Conservation (phyloP, 1,140 invertebrate genomes). For the Drosophila yakuba region DNA sequence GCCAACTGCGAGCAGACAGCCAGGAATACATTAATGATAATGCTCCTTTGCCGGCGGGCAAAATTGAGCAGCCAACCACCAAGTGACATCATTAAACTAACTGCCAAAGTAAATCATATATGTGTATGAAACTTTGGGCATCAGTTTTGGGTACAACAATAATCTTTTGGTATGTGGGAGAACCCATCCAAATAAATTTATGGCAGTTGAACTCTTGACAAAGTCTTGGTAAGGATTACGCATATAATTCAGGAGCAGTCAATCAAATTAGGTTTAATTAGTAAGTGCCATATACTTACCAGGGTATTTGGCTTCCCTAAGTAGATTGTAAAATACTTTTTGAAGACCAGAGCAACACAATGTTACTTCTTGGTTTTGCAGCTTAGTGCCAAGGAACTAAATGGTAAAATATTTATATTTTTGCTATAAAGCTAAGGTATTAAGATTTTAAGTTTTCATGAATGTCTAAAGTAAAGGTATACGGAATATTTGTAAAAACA, state of each 20-base stretch:
- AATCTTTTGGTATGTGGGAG: not conserved
- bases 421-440: too few species aligned
- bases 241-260: conserved; percentile 26
- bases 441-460: too few species aligned
- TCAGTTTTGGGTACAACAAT: conserved; percentile 15
- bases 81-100: conserved; percentile 71
- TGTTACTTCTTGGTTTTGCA: too few species aligned
- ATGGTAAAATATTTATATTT: too few species aligned
- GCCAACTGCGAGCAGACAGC: conserved; percentile 50
- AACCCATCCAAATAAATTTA: conserved; percentile 22
- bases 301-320: not conserved
- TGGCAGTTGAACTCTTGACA: conserved; percentile 6
- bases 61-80: conserved; percentile 41
- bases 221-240: conserved; percentile 22
- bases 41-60: conserved; percentile 50
- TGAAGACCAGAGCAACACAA: not conserved
- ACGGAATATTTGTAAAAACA: too few species aligned
- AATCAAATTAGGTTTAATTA: conserved; percentile 33
- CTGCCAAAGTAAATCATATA: conserved; percentile 66
- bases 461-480: too few species aligned
- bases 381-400: too few species aligned
- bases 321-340: not conserved
- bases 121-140: conserved; percentile 20
- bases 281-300: not conserved
- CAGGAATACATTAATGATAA: conserved; percentile 73